These are phyloP conservation scores for Erebia palarica DNA, from an alignment of 2,888 invertebrate genomes.

Conservation along the genomic window DNA sequence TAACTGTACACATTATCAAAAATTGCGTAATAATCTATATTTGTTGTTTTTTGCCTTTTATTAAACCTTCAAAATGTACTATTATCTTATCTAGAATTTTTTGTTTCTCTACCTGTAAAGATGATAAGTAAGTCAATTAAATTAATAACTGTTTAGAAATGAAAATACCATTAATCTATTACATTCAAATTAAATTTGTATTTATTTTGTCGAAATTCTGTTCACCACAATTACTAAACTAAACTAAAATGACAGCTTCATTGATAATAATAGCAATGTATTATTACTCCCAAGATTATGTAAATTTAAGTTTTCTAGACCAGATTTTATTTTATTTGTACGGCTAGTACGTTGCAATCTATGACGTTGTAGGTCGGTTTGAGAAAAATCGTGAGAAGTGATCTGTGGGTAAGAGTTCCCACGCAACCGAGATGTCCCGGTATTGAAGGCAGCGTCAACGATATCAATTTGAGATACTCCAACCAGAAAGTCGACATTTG, in stretches of 20 bases:
- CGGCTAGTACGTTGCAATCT: constrained; percentile 52
- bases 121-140: not conserved
- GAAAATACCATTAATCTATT: not conserved
- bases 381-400: constrained; percentile 62
- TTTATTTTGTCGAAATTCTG: no score
- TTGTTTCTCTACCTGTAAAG: constrained; percentile 4
- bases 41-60: constrained; percentile 31
- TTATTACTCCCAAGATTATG: not conserved
- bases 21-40: constrained; percentile 44
- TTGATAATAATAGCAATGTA: no score
- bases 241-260: no score
- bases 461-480: constrained; percentile 38
- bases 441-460: constrained; percentile 32
- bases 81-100: constrained; percentile 13
- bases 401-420: constrained; percentile 52
- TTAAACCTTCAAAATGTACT: constrained; percentile 5
- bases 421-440: constrained; percentile 45
- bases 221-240: no score
- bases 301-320: constrained; percentile 12
- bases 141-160: not conserved
- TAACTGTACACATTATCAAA: constrained; percentile 32
- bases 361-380: constrained; percentile 44
- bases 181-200: no score
- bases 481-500: constrained; percentile 28
- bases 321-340: constrained; percentile 36